These are phyloP conservation scores for Hydra vulgaris DNA, from an alignment of 30 jellyfish, hydroid and myxozoan species.

Conservation along the genomic window DNA sequence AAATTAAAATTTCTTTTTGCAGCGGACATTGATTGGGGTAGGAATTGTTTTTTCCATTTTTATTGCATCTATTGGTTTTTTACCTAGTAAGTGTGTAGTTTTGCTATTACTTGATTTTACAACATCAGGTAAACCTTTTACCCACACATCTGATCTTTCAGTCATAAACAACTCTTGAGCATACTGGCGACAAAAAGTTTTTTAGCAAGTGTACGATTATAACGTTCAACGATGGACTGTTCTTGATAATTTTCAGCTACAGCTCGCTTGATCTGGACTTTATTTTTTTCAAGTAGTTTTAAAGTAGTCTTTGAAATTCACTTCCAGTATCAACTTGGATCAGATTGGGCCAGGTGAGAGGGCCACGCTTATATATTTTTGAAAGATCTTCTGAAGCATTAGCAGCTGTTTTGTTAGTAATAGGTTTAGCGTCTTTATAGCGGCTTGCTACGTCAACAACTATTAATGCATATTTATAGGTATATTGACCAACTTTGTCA, in stretches of 20 bases:
- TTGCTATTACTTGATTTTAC: neutral
- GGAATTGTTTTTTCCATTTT: neutral
- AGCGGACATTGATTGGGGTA: neutral
- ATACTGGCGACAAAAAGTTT: neutral
- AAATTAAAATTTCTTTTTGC: neutral
- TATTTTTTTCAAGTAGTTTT: neutral
- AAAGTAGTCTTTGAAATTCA: neutral
- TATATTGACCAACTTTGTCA: neutral
- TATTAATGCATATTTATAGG: neutral
- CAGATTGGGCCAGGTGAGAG: neutral
- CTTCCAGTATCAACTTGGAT: neutral
- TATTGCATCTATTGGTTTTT: neutral
- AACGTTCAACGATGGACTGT: neutral
- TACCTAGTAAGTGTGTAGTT: too few species aligned
- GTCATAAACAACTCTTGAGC: neutral
- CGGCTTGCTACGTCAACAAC: neutral
- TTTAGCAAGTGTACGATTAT: neutral
- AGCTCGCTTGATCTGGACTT: neutral
- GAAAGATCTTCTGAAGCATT: neutral
- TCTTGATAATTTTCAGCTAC: neutral
- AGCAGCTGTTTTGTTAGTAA: neutral
- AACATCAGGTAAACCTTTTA: neutral
- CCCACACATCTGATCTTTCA: neutral
- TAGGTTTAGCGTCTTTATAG: neutral
- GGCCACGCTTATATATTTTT: neutral